These are phyloP conservation scores for Physeter macrocephalus DNA, from an alignment of 2,113 vertebrate species.

Conservation along the genomic window DNA sequence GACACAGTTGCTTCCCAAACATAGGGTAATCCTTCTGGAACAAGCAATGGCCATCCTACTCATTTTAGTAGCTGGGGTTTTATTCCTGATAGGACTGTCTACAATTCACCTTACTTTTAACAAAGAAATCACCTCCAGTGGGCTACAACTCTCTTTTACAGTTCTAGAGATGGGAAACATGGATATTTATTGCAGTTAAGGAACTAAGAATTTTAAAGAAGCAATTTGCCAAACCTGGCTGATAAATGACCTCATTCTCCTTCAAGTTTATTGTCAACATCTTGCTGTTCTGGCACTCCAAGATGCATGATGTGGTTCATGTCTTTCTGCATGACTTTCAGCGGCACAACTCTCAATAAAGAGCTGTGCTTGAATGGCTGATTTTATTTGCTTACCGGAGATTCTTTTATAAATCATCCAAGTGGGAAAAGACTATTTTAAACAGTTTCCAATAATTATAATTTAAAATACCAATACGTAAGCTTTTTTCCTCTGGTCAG, in stretches of 20 bases:
- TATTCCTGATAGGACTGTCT: not conserved
- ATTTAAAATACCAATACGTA: not conserved
- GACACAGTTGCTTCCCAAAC: not conserved
- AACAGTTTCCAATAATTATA: not conserved
- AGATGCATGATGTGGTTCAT: not conserved
- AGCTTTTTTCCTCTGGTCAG: not conserved
- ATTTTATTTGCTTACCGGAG: slow-evolving; percentile 27
- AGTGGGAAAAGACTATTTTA: not conserved
- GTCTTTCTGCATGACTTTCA: not conserved
- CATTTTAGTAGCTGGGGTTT: not conserved
- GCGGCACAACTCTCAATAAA: not conserved
- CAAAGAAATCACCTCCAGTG: slow-evolving; percentile 6
- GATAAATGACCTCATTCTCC: slow-evolving; percentile 38
- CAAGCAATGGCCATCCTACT: not conserved
- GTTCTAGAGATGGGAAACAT: slow-evolving; percentile 26
- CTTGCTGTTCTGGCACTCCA: not conserved
- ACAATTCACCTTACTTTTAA: not conserved
- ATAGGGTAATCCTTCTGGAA: not conserved
- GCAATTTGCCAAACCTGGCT: slow-evolving; percentile 36
- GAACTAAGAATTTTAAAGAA: slow-evolving; percentile 43
- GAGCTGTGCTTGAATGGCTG: not conserved
- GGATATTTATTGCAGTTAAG: slow-evolving; percentile 41
- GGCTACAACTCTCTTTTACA: not conserved
- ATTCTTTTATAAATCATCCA: not conserved
- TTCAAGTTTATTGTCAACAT: slow-evolving; percentile 44